Base-by-base conservation (phyloP, 1,140 invertebrate species). In the Saccostrea echinata region DNA sequence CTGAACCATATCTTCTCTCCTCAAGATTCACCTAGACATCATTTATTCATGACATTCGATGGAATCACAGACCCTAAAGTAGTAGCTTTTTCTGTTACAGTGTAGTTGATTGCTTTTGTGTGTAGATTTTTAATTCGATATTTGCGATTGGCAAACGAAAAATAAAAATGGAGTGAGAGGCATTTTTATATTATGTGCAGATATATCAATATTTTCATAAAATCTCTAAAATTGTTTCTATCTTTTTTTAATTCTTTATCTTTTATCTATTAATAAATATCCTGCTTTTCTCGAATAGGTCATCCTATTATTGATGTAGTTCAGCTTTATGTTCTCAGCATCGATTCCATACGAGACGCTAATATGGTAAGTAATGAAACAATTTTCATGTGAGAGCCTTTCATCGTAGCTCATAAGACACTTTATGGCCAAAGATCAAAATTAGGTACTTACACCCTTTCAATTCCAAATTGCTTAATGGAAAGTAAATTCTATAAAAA, bases 331-430 rank as follows among this genome's bases (percentile, higher is more conserved):
- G 90, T 94, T 27, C 86, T 92, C n/a, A 92, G 91, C n/a, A 93
- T 94, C 85, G 91, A 93, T 86, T 92, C 92, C 13, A 90, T 94
- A 71, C 93, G 92, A 80, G 93, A 93, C 85, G 91, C 91, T 12
- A 90, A 88, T 53, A 94, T 94, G 93, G 93, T 94, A 87, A 61
- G 55, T 61, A 16, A 61, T 4, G 4, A 9, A 43, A 43, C 9
- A 8, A 43, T 6, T 43, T 9, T 0, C 43, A 43, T 2, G 43
- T 9, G 6, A 43, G 43, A 43, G 43, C 43, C 43, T 43, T 43
- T 4, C 43, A 43, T 43, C 9, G 43, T 9, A 43, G 4, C 43
- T 8, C 43, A 43, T 43, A 43, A 43, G 43, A 43, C 6, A 43
- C 43, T 43, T 6, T 43, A 8, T 43, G 43, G 43, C 4, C 2